Evolutionary conservation across 2,888 invertebrate genomes (phyloP), one percentile per base, ranked within the genome.

Genomic region (Brachyptera risi): DNA sequence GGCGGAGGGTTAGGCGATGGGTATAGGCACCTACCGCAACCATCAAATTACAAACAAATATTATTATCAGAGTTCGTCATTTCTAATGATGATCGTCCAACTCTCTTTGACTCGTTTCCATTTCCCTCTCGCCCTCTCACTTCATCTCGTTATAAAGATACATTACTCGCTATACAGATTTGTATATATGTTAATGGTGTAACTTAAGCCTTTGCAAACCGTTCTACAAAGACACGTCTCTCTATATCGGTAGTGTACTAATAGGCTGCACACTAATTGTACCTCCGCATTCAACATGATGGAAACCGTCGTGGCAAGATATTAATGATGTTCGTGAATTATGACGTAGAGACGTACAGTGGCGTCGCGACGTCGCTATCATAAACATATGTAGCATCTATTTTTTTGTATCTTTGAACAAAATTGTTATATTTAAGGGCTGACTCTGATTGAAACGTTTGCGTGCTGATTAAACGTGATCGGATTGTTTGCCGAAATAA

Each of bases 281-380:
- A 24, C 47, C 4, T 11, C 2, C 21, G 21, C 47, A 47, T 47
- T 47, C 47, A 47, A 24, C 23, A 31, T 31, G 24, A 24, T 2
- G 47, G 47, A 24, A 21, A 9, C 42, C 42, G 40, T 21, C 42
- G n/a, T n/a, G n/a, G n/a, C n/a, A 11, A 31, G 47, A 47, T 47
- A 47, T 47, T 47, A 47, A 47, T 47, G 47, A 47, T 19, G 47
- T 21, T n/a, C n/a, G n/a, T n/a, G n/a, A n/a, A n/a, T n/a, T n/a
- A n/a, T n/a, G n/a, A n/a, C n/a, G n/a, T n/a, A n/a, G n/a, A n/a
- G n/a, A n/a, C n/a, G n/a, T n/a, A n/a, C n/a, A n/a, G n/a, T n/a
- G n/a, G n/a, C n/a, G n/a, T n/a, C n/a, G n/a, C n/a, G n/a, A n/a
- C n/a, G n/a, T n/a, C n/a, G n/a, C n/a, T n/a, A n/a, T n/a, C n/a